Evolutionary conservation across 2,888 invertebrate species (phyloP).

Genomic region (Cyaniris semiargus): DNA sequence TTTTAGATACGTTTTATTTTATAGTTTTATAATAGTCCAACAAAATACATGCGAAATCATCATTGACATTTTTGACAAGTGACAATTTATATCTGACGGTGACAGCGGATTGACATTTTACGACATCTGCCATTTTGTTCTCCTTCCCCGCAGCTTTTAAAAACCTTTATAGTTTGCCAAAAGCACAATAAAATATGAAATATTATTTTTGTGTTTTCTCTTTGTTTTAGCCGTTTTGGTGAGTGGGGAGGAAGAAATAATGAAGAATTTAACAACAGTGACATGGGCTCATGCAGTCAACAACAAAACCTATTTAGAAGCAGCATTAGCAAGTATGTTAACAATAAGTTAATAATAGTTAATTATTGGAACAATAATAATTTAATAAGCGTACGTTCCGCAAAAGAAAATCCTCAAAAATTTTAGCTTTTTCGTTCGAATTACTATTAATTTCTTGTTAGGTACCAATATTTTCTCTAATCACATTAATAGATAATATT

Average conservation of each 20-base stretch:
- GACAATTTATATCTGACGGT: neutral
- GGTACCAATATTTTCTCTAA: too few relatives aligned
- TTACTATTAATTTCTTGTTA: too few relatives aligned
- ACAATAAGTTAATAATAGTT: neutral
- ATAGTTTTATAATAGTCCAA: neutral
- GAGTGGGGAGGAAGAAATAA: conserved; percentile 63
- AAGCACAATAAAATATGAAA: neutral
- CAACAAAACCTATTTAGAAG: conserved; percentile 81
- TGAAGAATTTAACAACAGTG: conserved; percentile 85
- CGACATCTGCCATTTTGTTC: neutral
- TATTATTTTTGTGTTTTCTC: conserved; percentile 9
- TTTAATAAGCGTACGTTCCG: too few relatives aligned
- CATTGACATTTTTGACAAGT: neutral
- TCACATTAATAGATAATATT: too few relatives aligned
- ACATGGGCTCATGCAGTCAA: conserved; percentile 95
- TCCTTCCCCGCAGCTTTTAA: neutral
- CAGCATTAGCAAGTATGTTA: conserved; percentile 81
- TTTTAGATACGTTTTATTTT: neutral
- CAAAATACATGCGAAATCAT: neutral
- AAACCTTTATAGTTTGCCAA: neutral
- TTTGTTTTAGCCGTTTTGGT: conserved; percentile 59
- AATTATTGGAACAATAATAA: neutral
- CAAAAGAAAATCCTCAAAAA: neutral
- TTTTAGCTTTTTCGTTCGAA: too few relatives aligned
- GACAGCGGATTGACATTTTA: neutral